phyloP scores from a whole-genome alignment of 2,113 vertebrate genomes.

The Peromyscus polionotus region DNA sequence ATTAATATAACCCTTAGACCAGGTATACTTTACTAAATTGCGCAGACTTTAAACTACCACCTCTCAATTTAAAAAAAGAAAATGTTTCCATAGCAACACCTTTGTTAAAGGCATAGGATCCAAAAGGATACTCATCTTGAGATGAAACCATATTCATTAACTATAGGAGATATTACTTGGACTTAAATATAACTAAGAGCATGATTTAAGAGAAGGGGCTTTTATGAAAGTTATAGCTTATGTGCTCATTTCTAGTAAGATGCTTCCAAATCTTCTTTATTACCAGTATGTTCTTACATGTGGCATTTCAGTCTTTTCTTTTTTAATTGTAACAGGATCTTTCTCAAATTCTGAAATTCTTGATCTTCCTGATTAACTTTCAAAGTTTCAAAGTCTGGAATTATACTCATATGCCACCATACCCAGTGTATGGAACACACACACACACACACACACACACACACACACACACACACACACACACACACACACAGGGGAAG shows the following conservation, averaged over 20 bases:
- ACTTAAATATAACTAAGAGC: slow-evolving; percentile 43
- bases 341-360: background rate
- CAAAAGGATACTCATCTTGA: slow-evolving; percentile 67
- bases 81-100: slow-evolving; percentile 85
- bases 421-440: background rate
- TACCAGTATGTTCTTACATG: background rate
- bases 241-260: slow-evolving; percentile 18
- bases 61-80: slow-evolving; percentile 67
- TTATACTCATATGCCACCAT: background rate
- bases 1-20: slow-evolving; percentile 57
- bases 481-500: background rate
- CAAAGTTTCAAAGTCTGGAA: background rate
- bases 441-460: background rate
- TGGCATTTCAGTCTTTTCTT: background rate
- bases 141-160: slow-evolving; percentile 67
- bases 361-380: background rate
- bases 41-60: slow-evolving; percentile 73
- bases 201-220: slow-evolving; percentile 11
- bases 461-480: background rate
- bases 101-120: slow-evolving; percentile 81
- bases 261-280: slow-evolving; percentile 16
- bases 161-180: slow-evolving; percentile 36
- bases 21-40: slow-evolving; percentile 77
- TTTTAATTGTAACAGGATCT: background rate
- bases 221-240: slow-evolving; percentile 50